A percentile compares a stretch with the other conserved stretches of the same genome.
Evolutionary conservation across 2,113 vertebrate species (phyloP).

Genomic region (Platichthys stellatus): DNA sequence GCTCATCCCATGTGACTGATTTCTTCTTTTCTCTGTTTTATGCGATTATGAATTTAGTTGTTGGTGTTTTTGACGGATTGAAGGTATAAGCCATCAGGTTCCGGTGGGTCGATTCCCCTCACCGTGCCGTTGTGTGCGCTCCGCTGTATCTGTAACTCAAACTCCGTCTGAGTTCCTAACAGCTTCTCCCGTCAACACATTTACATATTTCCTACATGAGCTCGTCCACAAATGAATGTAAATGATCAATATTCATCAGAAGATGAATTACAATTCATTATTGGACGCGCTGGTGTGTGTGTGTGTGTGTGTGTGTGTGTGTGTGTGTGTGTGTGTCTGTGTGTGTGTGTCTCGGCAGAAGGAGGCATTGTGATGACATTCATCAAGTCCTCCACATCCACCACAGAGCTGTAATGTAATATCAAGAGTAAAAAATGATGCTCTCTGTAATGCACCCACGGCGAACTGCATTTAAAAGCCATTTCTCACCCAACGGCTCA

Average conservation of each 20-base stretch:
- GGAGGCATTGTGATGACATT: conserved; percentile 53
- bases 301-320: neutral
- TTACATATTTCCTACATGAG: conserved; percentile 39
- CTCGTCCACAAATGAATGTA: conserved; percentile 45
- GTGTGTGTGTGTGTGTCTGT: neutral
- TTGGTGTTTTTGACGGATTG: neutral
- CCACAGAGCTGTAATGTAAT: conserved; percentile 73
- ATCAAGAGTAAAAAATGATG: conserved; percentile 69
- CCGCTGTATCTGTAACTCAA: neutral
- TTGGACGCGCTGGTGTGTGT: conserved; percentile 25
- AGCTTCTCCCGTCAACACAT: conserved; percentile 18
- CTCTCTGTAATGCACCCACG: conserved; percentile 43
- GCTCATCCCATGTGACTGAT: no score
- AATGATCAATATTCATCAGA: conserved; percentile 57
- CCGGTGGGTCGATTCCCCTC: no score
- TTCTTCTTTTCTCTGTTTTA: no score
- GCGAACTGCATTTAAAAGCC: conserved; percentile 49
- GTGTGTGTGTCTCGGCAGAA: neutral
- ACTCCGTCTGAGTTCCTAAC: neutral
- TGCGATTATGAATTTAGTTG: neutral
- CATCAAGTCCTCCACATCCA: conserved; percentile 74
- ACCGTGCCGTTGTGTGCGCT: neutral
- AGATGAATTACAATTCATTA: conserved; percentile 55
- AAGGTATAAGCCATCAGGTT: neutral
- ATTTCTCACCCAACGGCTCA: conserved; percentile 64